phyloP scores from a whole-genome alignment of 2,797 vertebrate genomes.

The Bucorvus abyssinicus region DNA sequence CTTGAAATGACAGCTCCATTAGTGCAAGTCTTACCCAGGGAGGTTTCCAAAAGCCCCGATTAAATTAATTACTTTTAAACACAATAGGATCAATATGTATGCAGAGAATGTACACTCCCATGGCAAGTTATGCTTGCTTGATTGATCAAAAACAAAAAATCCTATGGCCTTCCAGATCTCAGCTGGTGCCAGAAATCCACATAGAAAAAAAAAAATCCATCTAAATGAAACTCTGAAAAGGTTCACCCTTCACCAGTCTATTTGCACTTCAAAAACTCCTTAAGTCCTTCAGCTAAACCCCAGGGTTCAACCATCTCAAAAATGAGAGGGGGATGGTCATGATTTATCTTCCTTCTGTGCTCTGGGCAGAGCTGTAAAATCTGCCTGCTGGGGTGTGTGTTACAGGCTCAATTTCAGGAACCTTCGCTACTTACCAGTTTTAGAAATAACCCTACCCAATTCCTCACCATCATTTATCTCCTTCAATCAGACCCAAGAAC shows the following conservation, averaged over 20 bases:
- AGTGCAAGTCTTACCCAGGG: conserved; percentile 44
- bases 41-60: conserved; percentile 59
- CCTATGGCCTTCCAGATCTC: conserved; percentile 74
- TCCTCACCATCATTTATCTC: neutral
- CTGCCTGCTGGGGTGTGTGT: conserved; percentile 40
- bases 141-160: conserved; percentile 81
- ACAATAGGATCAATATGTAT: conserved; percentile 76
- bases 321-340: conserved; percentile 74
- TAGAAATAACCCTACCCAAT: conserved; percentile 26
- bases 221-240: conserved; percentile 80
- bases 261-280: conserved; percentile 83
- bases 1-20: conserved; percentile 74
- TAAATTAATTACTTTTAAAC: conserved; percentile 76
- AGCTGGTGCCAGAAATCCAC: conserved; percentile 78
- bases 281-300: conserved; percentile 80
- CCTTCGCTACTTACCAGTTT: conserved; percentile 9
- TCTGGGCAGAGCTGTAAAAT: conserved; percentile 75
- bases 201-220: conserved; percentile 76
- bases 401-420: neutral
- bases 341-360: conserved; percentile 81
- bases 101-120: conserved; percentile 69
- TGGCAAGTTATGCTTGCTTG: conserved; percentile 76
- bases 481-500: neutral
- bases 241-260: conserved; percentile 78
- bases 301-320: conserved; percentile 78